Conservation (phyloP, 1,140 invertebrate genomes). For the Bradynema listronoti region DNA sequence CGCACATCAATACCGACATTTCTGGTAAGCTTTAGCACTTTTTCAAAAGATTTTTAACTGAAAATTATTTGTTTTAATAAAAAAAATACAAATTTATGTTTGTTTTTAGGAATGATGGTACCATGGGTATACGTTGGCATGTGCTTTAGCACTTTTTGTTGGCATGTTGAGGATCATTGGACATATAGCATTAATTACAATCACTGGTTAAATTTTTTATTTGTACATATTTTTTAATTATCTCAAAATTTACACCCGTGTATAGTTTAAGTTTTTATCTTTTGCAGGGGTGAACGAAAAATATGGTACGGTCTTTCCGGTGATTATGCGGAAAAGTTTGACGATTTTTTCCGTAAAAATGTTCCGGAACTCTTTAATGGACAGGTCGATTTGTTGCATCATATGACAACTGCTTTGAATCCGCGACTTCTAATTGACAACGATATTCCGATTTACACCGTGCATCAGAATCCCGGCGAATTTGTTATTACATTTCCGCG, state of each 20-base stretch:
- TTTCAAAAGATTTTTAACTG: background rate
- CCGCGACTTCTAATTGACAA: slow-evolving; percentile 36
- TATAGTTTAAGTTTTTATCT: background rate
- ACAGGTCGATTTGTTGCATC: slow-evolving; percentile 90
- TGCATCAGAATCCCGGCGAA: slow-evolving; percentile 91
- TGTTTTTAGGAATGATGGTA: slow-evolving; percentile 65
- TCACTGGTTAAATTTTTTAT: background rate
- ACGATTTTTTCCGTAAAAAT: slow-evolving; percentile 83
- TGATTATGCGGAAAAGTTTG: slow-evolving; percentile 80
- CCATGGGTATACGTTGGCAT: slow-evolving; percentile 99
- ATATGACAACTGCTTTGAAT: slow-evolving; percentile 71
- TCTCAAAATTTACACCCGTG: background rate
- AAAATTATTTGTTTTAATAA: slow-evolving; percentile 16
- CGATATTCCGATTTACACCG: slow-evolving; percentile 40
- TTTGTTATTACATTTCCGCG: slow-evolving; percentile 98
- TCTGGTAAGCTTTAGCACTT: slow-evolving; percentile 70
- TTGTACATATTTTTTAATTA: background rate
- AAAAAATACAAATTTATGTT: background rate
- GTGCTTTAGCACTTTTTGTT: slow-evolving; percentile 99
- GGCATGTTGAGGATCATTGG: slow-evolving; percentile 74
- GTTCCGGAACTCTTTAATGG: slow-evolving; percentile 91
- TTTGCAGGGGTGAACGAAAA: slow-evolving; percentile 77
- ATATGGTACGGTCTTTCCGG: slow-evolving; percentile 93
- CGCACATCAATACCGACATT: slow-evolving; percentile 93
- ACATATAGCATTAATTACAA: slow-evolving; percentile 14